Evolutionary conservation across 2,888 invertebrate species (phyloP), one percentile per base, ranked within the genome.

Genomic region (Spicauda simplicius): DNA sequence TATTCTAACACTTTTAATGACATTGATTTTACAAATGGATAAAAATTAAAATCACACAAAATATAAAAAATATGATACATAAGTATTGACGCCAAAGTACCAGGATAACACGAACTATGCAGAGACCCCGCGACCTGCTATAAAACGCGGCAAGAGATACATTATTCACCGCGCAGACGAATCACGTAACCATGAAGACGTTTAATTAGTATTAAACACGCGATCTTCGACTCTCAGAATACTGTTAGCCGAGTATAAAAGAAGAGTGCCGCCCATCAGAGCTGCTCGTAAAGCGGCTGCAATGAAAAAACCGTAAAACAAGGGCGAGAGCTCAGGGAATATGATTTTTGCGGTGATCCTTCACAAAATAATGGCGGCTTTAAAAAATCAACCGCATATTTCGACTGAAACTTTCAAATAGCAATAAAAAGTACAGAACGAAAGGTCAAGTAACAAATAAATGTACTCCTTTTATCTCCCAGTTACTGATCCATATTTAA

Each of bases 141-240:
- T 82, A 83, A 86, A 83, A 76, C 70, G 73, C 70, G 69, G 74
- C 77, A 78, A 48, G 83, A 80, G 82, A 79, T 79, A 74, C 82
- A 84, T 86, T 83, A 86, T 79, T 81, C 81, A 80, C 74, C 73
- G 74, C 76, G 72, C 85, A 86, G 87, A 86, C 86, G 80, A 81
- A 86, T 85, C 86, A 85, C 85, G 87, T 85, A 87, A 80, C 79
- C 79, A 83, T 83, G 81, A 83, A 86, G 83, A 87, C 82, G 81
- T 85, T 89, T 91, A 91, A 91, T 91, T 91, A 89, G 85, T 84
- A 81, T 77, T 81, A 83, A 90, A 86, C 91, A 92, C 83, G 89
- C 88, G 84, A 91, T 87, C 85, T 86, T 80, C 71, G 78, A 77
- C 76, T 81, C 81, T 78, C 74, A 72, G 77, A 83, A 80, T 82